phyloP scores from a whole-genome alignment of 2,113 vertebrate genomes.

The Anseranas semipalmata region DNA sequence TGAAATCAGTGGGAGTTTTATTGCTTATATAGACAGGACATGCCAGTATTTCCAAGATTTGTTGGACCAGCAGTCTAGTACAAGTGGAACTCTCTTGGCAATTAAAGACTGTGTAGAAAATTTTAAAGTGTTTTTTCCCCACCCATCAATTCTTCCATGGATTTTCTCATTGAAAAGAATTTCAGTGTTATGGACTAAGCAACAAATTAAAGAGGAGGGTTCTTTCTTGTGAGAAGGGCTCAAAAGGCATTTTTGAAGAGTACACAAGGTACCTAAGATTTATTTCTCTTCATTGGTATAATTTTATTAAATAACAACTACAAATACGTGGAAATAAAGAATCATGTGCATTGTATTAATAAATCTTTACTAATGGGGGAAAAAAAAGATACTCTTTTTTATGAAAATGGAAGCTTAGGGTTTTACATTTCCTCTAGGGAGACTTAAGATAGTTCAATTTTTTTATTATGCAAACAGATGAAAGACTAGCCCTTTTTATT shows the following conservation, averaged over 20 bases:
- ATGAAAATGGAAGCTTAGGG: not conserved
- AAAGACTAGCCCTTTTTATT: not conserved
- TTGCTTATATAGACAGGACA: not conserved
- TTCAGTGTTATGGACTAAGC: not conserved
- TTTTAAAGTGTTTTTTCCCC: not conserved
- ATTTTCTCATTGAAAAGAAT: not conserved
- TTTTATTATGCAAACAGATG: not conserved
- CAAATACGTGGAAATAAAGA: not conserved
- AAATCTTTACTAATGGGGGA: not conserved
- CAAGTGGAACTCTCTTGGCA: not conserved
- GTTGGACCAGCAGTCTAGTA: not conserved
- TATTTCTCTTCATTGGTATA: not conserved
- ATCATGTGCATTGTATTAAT: not conserved
- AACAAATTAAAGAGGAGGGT: not conserved
- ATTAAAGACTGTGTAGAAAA: not conserved
- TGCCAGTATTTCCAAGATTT: not conserved
- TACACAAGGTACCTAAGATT: not conserved
- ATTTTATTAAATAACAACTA: not conserved
- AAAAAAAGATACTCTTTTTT: not conserved
- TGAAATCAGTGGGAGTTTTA: not conserved
- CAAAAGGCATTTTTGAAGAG: not conserved
- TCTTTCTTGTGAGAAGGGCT: not conserved
- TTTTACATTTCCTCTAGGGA: slow-evolving; percentile 10
- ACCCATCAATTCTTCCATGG: not conserved
- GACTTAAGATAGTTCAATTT: not conserved